Evolutionary conservation across 2,888 invertebrate species (phyloP), one percentile per base, ranked within the genome.

Genomic region (Chesias legatella): DNA sequence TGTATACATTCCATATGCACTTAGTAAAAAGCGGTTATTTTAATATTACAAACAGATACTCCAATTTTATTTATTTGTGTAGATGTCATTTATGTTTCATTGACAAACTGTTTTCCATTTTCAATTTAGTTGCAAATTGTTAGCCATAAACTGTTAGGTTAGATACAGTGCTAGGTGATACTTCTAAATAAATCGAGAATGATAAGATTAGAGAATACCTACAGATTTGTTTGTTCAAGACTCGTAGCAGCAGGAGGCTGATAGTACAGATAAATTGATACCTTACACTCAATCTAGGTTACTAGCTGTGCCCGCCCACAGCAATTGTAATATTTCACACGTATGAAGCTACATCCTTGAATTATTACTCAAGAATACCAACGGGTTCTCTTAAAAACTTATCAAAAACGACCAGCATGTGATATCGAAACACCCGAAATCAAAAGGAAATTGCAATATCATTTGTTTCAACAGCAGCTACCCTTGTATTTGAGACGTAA

Each of bases 161-260:
- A 9, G 10, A 21, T 13, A 21, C 21, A 30, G 13, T 25, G 39
- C 44, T 20, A 41, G 45, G 43, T 68, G 67, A 73, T 70, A 74
- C 57, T 72, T 62, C 62, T 67, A 70, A 67, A 71, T 68, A 73
- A 72, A 73, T 70, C 70, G 74, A 74, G 70, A 67, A 69, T 74
- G 72, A 75, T 73, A 73, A 78, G 75, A 79, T 73, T 74, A 59
- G 55, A 58, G 58, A 61, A 17, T 17, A 17, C 13, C 13, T 65
- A 57, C 45, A 61, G 62, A 64, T 59, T 65, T 67, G 61, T 65
- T 59, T 50, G 56, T 56, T 50, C 51, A 57, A 68, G 61, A 50
- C 57, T 50, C 20, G 33, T 21, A 22, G 25, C n/a, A 7, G 11
- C 41, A 6, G 28, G 39, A 23, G 32, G 35, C 37, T 21, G 37